Base-by-base conservation (phyloP, 92 coral and sea anemone species). In the Palythoa grandiflora region DNA sequence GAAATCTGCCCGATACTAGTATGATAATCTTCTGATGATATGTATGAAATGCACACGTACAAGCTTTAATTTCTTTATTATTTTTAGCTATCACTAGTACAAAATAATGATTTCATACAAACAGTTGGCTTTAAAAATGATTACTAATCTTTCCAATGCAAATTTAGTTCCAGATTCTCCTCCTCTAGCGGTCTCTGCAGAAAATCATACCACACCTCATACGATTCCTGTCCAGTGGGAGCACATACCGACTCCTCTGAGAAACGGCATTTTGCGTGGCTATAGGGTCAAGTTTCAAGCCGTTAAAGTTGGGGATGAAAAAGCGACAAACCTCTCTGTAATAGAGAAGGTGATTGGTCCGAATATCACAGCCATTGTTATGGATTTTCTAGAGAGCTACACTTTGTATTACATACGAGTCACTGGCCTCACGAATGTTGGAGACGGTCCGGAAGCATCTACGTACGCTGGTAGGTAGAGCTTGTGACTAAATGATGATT, bases 241-340 rank as follows among this genome's bases (percentile, higher is more conserved):
- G 47, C 86, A 19, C 48, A 81, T 81, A 9, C 60, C 86, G 54
- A 40, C 59, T 50, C 75, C 16, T 16, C 3, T 81, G 61, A 14
- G 74, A 63, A 68, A 81, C 35, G 86, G 86, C 15, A 81, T 81
- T 19, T 14, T 65, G 10, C 75, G 75, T 60, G 86, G 86, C 37
- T 63, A 81, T 48, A 65, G 86, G 35, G 16, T 81, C 59, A 81
- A 47, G 59, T 81, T 63, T 3, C 86, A 66, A 81, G 75, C 86
- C 44, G 75, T 81, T 16, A 65, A 53, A 35, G 75, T 66, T 20
- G 86, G 86, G 60, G 86, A 81, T 15, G 86, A 81, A 35, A 35
- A 40, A 65, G 75, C 47, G 63, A 63, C 86, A 44, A 81, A 66
- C 9, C 9, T 48, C 11, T 74, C 74, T 47, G 86, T 47, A 40